These are phyloP conservation scores for Tiphia femorata DNA, from an alignment of 2,888 invertebrate species.

Conservation along the genomic window DNA sequence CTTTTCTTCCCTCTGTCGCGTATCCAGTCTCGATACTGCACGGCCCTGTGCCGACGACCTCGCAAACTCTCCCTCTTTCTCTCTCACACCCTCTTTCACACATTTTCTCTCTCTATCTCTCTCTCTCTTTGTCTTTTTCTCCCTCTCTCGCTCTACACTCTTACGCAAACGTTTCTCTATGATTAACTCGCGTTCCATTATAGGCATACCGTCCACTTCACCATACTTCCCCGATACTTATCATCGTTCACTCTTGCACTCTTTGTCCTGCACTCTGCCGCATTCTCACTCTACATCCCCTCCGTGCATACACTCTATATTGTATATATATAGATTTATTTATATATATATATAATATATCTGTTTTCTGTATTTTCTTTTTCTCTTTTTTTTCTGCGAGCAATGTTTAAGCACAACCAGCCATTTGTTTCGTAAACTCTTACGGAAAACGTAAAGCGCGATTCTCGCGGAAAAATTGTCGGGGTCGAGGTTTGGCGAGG, in stretches of 20 bases:
- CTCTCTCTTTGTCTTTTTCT: neutral
- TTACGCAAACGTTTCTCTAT: neutral
- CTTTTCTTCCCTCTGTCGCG: neutral
- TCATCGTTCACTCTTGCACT: no score
- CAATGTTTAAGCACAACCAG: neutral
- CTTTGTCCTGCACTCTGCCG: no score
- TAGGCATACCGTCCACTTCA: no score
- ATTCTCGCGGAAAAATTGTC: no score
- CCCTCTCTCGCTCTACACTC: neutral
- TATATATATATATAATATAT: no score
- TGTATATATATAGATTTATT: no score
- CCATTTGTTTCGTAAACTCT: neutral
- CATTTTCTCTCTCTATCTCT: neutral
- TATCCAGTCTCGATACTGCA: neutral
- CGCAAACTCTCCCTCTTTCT: neutral
- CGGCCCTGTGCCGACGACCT: neutral
- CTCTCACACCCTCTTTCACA: neutral
- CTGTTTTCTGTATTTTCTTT: no score
- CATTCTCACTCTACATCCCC: no score
- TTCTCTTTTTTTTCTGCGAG: no score
- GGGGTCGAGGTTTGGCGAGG: no score
- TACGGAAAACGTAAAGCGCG: no score
- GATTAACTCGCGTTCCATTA: neutral
- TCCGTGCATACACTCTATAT: neutral
- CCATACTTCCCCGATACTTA: no score